Conservation (phyloP, 2,797 vertebrate genomes). For the Sphenodon punctatus region DNA sequence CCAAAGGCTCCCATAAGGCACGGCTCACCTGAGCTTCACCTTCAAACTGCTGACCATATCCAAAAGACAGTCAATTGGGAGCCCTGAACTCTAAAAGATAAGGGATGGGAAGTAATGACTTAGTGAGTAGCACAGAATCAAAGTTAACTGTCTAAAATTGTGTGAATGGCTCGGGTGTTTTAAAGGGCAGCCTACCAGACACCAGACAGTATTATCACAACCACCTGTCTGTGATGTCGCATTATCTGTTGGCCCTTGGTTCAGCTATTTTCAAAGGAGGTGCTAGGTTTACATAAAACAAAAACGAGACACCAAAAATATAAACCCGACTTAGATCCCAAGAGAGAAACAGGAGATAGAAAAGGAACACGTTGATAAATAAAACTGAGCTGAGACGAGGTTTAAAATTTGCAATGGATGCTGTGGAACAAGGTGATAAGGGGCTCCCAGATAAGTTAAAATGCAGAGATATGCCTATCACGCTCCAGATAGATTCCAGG, state of each 20-base stretch:
- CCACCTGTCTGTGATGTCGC: constrained; percentile 59
- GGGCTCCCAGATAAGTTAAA: constrained; percentile 57
- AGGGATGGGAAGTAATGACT: constrained; percentile 59
- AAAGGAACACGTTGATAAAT: constrained; percentile 58
- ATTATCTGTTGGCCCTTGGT: constrained; percentile 32
- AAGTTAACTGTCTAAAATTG: constrained; percentile 60
- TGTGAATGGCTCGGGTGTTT: constrained; percentile 62
- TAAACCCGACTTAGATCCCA: constrained; percentile 17
- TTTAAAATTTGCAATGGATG: constrained; percentile 64
- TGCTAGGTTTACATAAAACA: constrained; percentile 53
- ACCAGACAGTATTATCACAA: constrained; percentile 63
- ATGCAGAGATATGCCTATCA: constrained; percentile 58
- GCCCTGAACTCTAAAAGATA: constrained; percentile 50
- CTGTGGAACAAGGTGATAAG: constrained; percentile 55
- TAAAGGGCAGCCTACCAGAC: constrained; percentile 62
- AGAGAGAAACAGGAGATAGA: constrained; percentile 9
- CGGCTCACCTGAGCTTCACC: constrained; percentile 45
- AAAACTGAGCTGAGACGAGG: constrained; percentile 45
- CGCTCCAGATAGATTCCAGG: constrained; percentile 41
- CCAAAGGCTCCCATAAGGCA: constrained; percentile 37
- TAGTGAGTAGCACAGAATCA: constrained; percentile 53
- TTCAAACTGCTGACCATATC: constrained; percentile 20
- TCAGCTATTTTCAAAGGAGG: constrained; percentile 34
- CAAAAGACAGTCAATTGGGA: constrained; percentile 33
- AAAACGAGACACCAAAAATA: constrained; percentile 13